These are phyloP conservation scores for Pseudomyrmex dendroicus DNA, from an alignment of 1,140 invertebrate genomes.

Conservation along the genomic window DNA sequence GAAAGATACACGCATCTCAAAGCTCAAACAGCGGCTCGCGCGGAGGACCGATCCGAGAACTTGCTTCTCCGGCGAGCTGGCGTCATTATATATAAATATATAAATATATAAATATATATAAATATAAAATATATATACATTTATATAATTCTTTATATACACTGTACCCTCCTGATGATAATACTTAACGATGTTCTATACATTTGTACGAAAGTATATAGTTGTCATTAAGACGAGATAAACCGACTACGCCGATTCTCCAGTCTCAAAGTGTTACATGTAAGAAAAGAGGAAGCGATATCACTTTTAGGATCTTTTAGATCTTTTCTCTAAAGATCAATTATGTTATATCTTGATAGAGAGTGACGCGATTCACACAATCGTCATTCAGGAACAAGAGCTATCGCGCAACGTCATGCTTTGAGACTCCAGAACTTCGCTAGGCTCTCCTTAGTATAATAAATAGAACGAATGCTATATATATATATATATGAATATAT, in stretches of 20 bases:
- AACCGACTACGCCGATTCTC: constrained; percentile 60
- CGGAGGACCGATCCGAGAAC: constrained; percentile 83
- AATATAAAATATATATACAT: constrained; percentile 81
- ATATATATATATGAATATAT: constrained; percentile 39
- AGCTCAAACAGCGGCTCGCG: constrained; percentile 85
- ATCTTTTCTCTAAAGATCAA: neutral
- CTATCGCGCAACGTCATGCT: constrained; percentile 54
- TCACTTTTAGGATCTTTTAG: constrained; percentile 3
- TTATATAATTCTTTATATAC: constrained; percentile 82
- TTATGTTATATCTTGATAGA: constrained; percentile 38
- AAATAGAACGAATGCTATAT: constrained; percentile 66
- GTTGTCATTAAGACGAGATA: constrained; percentile 54
- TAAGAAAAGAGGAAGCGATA: constrained; percentile 6
- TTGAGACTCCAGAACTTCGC: constrained; percentile 68
- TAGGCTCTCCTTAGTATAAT: constrained; percentile 57
- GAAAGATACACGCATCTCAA: constrained; percentile 83
- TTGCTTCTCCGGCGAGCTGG: constrained; percentile 85
- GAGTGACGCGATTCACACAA: constrained; percentile 9
- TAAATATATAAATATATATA: constrained; percentile 69
- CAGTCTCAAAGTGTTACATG: constrained; percentile 71
- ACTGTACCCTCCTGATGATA: constrained; percentile 80
- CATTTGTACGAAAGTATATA: constrained; percentile 77
- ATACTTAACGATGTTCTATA: constrained; percentile 79
- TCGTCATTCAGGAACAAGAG: constrained; percentile 18
- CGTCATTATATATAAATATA: constrained; percentile 80